Percentiles rank a stretch among this genome's conserved stretches.
Conservation (phyloP, 2,888 invertebrate species). For the Tachina grossa region DNA sequence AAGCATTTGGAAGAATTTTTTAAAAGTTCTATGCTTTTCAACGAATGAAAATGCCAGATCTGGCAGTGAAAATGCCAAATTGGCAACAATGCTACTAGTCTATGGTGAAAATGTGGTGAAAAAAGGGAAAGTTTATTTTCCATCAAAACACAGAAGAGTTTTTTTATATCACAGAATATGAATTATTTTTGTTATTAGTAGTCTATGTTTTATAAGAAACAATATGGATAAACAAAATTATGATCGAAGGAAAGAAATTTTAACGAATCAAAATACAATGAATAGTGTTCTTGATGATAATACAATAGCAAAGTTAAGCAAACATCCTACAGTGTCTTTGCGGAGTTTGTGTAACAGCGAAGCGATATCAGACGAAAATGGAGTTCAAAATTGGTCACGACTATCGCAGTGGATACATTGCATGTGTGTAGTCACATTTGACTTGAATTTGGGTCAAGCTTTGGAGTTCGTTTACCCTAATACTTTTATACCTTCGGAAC, state of each 20-base stretch:
- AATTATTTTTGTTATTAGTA: too few relatives aligned
- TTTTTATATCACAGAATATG: too few relatives aligned
- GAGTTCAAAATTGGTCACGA: slow-evolving; percentile 85
- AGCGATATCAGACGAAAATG: slow-evolving; percentile 1
- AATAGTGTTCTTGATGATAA: not conserved
- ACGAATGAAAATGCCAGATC: too few relatives aligned
- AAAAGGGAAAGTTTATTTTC: slow-evolving; percentile 56
- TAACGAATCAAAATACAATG: not conserved
- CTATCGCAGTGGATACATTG: slow-evolving; percentile 98
- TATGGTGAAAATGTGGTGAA: too few relatives aligned
- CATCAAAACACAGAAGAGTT: not conserved
- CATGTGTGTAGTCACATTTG: slow-evolving; percentile 99
- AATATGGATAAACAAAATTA: slow-evolving; percentile 50
- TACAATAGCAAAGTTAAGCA: not conserved
- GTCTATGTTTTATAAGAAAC: not conserved
- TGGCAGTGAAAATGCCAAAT: too few relatives aligned
- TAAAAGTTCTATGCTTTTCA: too few relatives aligned
- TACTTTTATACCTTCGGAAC: slow-evolving; percentile 87
- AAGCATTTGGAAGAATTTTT: too few relatives aligned
- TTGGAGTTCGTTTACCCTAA: slow-evolving; percentile 79
- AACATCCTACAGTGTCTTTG: slow-evolving; percentile 31
- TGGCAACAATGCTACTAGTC: too few relatives aligned
- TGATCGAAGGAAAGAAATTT: slow-evolving; percentile 6
- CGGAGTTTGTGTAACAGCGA: slow-evolving; percentile 44
- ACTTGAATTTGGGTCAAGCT: slow-evolving; percentile 96